Base-by-base conservation (phyloP, 1,140 invertebrate species). In the Drosophila willistoni region DNA sequence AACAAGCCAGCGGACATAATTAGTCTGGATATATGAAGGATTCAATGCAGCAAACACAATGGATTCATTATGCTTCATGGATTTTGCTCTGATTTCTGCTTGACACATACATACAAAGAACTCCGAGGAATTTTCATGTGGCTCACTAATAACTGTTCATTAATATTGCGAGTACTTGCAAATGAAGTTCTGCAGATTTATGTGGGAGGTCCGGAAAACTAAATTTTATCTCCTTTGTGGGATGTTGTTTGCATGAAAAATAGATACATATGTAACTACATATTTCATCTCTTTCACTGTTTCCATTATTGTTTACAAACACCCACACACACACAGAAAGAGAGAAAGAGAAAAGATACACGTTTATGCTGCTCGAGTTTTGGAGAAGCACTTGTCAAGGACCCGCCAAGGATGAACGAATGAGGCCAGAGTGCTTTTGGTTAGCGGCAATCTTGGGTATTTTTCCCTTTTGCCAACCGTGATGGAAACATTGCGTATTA, bases 341-440 rank as follows among this genome's bases (percentile, higher is more conserved):
- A 42, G 3, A 14, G 1, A 25, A 25, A 47, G n/a, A 44, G 3
- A 29, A 10, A 7, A 44, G 4, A 29, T 29, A 34, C 55, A 57
- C 13, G 33, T 57, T 57, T 34, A 29, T 17, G 29, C 14, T 10
- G 56, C 56, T 59, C 56, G 33, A 59, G 33, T 36, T 51, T 51
- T 51, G 44, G 17, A 51, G 33, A 10, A 59, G 56, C 56, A 19
- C 14, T 39, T 59, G 56, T 36, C 56, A 39, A 59, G 33, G 33
- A 59, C 33, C 56, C 56, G 19, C 56, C 56, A 59, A 59, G 56
- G 56, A 59, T 59, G 56, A 59, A 34, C 17, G 33, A 59, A 59
- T 36, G 56, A 34, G 56, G 56, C 56, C 56, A 59, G 56, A 59
- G 56, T 59, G 56, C 25, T 59, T 59, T 59, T 59, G 56, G 56